A percentile compares a stretch with the other conserved stretches of the same genome.
Evolutionary conservation across 2,888 invertebrate genomes (phyloP).

Genomic region (Chrysotoxum bicinctum): DNA sequence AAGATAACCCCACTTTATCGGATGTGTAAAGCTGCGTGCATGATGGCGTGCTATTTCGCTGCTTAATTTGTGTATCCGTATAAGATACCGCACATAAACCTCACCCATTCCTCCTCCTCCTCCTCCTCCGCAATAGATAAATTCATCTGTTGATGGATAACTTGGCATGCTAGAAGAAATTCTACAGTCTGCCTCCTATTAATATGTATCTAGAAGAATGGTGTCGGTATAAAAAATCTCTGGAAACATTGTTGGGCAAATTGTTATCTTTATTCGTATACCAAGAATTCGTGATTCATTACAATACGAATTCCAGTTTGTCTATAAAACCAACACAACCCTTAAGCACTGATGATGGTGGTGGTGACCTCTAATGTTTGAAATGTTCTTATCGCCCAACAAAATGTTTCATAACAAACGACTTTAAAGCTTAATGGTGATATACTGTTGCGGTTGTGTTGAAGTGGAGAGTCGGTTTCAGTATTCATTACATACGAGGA

Average conservation of each 20-base stretch:
- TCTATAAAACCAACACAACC: constrained; percentile 20
- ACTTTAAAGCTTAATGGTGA: background rate
- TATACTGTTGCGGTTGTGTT: background rate
- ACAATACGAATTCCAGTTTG: constrained; percentile 8
- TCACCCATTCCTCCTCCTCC: background rate
- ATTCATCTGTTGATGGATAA: constrained; percentile 39
- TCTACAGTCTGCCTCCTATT: background rate
- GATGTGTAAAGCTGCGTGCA: constrained; percentile 36
- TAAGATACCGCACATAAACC: background rate
- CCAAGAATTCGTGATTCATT: constrained; percentile 30
- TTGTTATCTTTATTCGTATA: constrained; percentile 16
- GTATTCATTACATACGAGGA: background rate
- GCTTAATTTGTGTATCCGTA: constrained; percentile 34
- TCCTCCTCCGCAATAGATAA: constrained; percentile 16
- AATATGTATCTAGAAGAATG: no score
- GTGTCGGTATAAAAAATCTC: constrained; percentile 16
- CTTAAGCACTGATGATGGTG: background rate
- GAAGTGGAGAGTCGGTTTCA: background rate
- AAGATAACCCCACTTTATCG: constrained; percentile 20
- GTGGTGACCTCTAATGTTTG: constrained; percentile 13
- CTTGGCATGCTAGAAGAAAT: constrained; percentile 14
- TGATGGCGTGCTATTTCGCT: constrained; percentile 35
- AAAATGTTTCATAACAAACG: background rate
- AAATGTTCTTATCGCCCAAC: background rate
- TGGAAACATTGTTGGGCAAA: constrained; percentile 15